Base-by-base conservation (phyloP, 2,113 vertebrate species). In the Salminus brasiliensis region DNA sequence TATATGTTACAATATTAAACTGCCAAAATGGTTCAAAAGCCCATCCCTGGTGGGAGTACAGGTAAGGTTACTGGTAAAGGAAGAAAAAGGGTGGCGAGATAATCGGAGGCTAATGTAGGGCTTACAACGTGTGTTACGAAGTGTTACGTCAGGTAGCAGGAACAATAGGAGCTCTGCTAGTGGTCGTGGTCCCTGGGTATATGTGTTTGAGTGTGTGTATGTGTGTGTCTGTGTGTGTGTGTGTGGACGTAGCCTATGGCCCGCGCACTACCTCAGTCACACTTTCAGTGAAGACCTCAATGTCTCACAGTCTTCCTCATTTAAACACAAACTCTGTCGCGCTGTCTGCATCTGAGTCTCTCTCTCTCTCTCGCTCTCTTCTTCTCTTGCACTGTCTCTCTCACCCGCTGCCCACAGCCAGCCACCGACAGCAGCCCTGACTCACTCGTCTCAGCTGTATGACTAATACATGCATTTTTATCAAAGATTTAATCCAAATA, bases 401-500 rank as follows among this genome's bases (percentile, higher is more conserved):
- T 30, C 16, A 13, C 25, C 12, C 29, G 10, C 60, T 65, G 60
- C 60, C 60, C 18, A 21, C 60, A 72, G 27, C 10, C 60, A 13
- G 25, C 41, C n/a, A 29, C 43, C 52, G 13, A 39, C 49, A 34
- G 27, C 66, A 25, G 67, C 11, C 16, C 49, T 83, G 72, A 71
- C 25, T 83, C 66, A 74, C 18, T 23, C 15, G 65, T 72, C n/a
- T 67, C 25, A 73, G 53, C n/a, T 39, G 62, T 52, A 57, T 79
- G 66, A 83, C 53, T 79, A 73, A 68, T 60, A 29, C 55, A 45
- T 66, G 53, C 29, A 29, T 53, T 65, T 66, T n/a, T 66, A 65
- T 63, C 5, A 15, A 65, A 45, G 21, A 16, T 66, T 73, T 43
- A 18, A 60, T 25, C 52, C 76, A 34, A 70, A 47, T 60, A 1